Base-by-base conservation (phyloP, 2,888 invertebrate species). In the Orchesellides sinensis region DNA sequence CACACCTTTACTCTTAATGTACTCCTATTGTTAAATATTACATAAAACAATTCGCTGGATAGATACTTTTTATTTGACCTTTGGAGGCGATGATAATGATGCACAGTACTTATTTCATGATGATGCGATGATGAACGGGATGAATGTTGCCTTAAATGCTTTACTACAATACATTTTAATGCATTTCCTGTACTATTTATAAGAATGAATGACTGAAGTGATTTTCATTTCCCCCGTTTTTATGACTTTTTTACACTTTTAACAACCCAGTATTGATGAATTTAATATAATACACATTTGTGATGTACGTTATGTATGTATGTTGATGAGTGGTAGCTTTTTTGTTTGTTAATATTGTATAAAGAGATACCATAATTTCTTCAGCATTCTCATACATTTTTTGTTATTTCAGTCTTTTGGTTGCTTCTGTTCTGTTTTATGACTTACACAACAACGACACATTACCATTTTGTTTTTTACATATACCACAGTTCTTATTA, bases 281-380 rank as follows among this genome's bases (percentile, higher is more conserved):
- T 70, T n/a, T n/a, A 70, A 70, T 63, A 32, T 63, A 63, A 35
- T 35, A 63, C 54, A 25, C 69, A 54, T 27, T 40, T 66, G n/a
- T n/a, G n/a, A n/a, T n/a, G n/a, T n/a, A n/a, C n/a, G n/a, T n/a
- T n/a, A n/a, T 54, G 32, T 52, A 54, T 54, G 74, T 35, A 59
- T 73, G 14, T 56, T n/a, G n/a, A 74, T 14, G 52, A 32, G 21
- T 40, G 63, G 70, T 79, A 79, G 70, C 47, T 72, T 54, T 49
- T 69, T 69, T 61, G 40, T 66, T 32, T 63, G 75, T 65, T 83
- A 73, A 63, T 40, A 61, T 61, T 32, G 52, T 73, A 68, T 17
- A 74, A 56, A 77, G 83, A 83, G 83, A 83, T 83, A 83, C 83
- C 83, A 54, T 83, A 83, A 83, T 78, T 83, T 83, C 83, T 83